Percentiles rank a stretch among this genome's conserved stretches.
phyloP scores from a whole-genome alignment of 2,797 vertebrate species.

The Poeciliopsis gracilis region DNA sequence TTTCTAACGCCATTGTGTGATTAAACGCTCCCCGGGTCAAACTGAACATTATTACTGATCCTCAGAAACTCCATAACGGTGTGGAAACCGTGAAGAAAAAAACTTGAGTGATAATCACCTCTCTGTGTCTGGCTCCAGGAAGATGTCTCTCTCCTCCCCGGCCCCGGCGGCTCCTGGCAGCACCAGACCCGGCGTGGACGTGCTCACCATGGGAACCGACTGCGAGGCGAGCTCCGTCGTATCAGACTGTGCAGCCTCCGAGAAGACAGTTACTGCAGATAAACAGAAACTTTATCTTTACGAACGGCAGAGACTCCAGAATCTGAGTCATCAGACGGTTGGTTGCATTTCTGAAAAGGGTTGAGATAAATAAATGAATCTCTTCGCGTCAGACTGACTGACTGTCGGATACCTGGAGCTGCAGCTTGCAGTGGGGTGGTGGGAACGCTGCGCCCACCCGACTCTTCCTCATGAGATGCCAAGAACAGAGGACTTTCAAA shows the following conservation, averaged over 20 bases:
- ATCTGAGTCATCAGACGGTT: neutral
- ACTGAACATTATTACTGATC: too few species aligned
- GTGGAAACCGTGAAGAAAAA: neutral
- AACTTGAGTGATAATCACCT: slow-evolving; percentile 76
- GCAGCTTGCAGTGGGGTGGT: slow-evolving; percentile 89
- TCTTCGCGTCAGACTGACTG: slow-evolving; percentile 3
- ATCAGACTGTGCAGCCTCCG: slow-evolving; percentile 86
- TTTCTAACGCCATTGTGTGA: too few species aligned
- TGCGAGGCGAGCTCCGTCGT: slow-evolving; percentile 90
- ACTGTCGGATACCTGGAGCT: slow-evolving; percentile 83
- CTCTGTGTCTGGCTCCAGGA: slow-evolving; percentile 91
- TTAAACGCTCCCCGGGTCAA: too few species aligned
- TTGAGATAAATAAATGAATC: neutral
- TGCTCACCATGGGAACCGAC: slow-evolving; percentile 96
- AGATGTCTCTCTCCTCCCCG: slow-evolving; percentile 88
- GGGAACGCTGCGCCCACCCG: slow-evolving; percentile 93
- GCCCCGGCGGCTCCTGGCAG: slow-evolving; percentile 79
- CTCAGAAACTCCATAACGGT: too few species aligned
- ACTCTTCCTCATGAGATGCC: slow-evolving; percentile 90
- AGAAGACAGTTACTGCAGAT: slow-evolving; percentile 83
- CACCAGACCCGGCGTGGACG: slow-evolving; percentile 87
- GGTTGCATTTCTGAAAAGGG: neutral
- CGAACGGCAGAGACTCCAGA: neutral
- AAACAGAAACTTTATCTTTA: neutral
- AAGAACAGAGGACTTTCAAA: slow-evolving; percentile 93